These are phyloP conservation scores for Enteromius radiatus DNA, from an alignment of 2,797 vertebrate species.

Conservation along the genomic window DNA sequence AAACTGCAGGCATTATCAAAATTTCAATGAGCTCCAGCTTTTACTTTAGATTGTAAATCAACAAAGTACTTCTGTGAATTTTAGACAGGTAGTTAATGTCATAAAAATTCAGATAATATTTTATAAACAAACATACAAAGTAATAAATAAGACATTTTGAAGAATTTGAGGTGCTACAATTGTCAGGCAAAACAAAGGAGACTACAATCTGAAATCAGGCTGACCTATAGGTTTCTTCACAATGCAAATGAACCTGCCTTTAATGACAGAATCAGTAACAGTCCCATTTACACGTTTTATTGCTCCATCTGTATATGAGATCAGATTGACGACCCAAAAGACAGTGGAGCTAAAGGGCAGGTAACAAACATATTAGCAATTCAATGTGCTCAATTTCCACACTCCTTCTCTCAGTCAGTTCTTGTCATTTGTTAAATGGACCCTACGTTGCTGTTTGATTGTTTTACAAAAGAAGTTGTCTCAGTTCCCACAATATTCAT, in stretches of 20 bases:
- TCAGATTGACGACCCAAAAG: not conserved
- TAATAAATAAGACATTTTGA: conserved; percentile 37
- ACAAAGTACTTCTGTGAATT: not conserved
- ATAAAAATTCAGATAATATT: not conserved
- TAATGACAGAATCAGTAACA: not conserved
- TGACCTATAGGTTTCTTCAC: conserved; percentile 1
- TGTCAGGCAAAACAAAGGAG: conserved; percentile 2
- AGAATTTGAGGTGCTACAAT: not conserved
- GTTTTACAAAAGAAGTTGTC: conserved; percentile 4
- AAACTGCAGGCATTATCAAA: not conserved
- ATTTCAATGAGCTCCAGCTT: not conserved
- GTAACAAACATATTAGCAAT: not conserved
- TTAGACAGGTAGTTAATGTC: not conserved
- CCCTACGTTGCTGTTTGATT: not conserved
- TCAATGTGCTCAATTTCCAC: not conserved
- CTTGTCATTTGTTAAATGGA: not conserved
- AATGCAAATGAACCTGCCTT: not conserved
- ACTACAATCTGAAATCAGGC: not conserved
- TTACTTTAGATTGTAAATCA: not conserved
- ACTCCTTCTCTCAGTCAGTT: not conserved
- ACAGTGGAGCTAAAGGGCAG: not conserved
- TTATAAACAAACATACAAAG: conserved; percentile 12
- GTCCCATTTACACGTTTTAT: not conserved
- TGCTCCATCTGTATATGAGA: not conserved
- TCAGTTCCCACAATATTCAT: not conserved